Evolutionary conservation across 2,888 invertebrate species (phyloP).

Genomic region (Baccha elongata): DNA sequence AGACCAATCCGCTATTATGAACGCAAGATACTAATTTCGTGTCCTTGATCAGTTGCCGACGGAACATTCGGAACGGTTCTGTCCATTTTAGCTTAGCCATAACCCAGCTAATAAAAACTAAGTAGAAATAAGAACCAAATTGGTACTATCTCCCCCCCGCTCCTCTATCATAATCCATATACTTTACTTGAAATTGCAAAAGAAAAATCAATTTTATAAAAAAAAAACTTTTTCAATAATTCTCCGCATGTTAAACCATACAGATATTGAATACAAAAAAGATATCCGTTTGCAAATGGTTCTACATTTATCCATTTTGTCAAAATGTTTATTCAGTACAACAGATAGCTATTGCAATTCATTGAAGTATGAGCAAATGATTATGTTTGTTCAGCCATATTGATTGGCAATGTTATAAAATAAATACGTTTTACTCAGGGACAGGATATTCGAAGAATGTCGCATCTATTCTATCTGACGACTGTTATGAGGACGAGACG

Average conservation of each 20-base stretch:
- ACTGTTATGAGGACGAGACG: slow-evolving; percentile 39
- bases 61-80: no score
- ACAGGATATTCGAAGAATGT: slow-evolving; percentile 65
- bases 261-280: slow-evolving; percentile 15
- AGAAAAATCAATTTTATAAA: no score
- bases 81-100: no score
- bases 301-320: slow-evolving; percentile 53
- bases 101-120: no score
- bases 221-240: slow-evolving; percentile 25
- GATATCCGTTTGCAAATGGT: slow-evolving; percentile 39
- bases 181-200: no score
- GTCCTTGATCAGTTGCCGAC: no score
- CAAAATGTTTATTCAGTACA: slow-evolving; percentile 57
- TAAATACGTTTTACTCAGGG: slow-evolving; percentile 78
- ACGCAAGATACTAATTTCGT: no score
- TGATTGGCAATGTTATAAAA: slow-evolving; percentile 83
- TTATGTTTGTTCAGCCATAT: slow-evolving; percentile 83
- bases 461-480: slow-evolving; percentile 39
- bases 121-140: no score
- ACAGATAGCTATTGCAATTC: slow-evolving; percentile 39
- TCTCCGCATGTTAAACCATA: slow-evolving; percentile 30
- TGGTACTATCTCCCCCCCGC: no score
- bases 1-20: no score
- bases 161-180: no score
- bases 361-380: slow-evolving; percentile 76